A percentile compares a stretch with the other conserved stretches of the same genome.
Evolutionary conservation across 2,888 invertebrate species (phyloP).

Genomic region (Trissolcus japonicus): DNA sequence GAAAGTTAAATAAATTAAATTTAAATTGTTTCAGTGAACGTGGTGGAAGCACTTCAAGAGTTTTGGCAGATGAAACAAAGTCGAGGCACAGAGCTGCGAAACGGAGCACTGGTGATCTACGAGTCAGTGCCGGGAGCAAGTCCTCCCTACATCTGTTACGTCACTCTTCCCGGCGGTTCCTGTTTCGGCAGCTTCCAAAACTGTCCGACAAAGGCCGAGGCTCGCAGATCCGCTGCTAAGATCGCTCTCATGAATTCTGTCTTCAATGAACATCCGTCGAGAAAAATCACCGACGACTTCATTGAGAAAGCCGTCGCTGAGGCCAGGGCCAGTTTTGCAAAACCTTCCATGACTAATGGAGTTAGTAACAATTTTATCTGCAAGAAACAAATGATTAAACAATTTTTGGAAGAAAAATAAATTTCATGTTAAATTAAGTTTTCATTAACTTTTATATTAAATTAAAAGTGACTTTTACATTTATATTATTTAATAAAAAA

Average conservation of each 20-base stretch:
- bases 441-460: too few species aligned
- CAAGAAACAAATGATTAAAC: neutral
- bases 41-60: constrained; percentile 96
- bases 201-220: constrained; percentile 96
- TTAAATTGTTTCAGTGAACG: constrained; percentile 83
- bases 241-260: constrained; percentile 98
- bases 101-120: constrained; percentile 94
- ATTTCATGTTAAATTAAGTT: too few species aligned
- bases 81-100: constrained; percentile 88
- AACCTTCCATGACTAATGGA: constrained; percentile 68
- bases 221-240: constrained; percentile 94
- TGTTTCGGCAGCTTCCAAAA: constrained; percentile 97
- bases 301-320: constrained; percentile 95
- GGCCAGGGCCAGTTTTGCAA: constrained; percentile 85
- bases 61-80: constrained; percentile 98
- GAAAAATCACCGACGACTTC: constrained; percentile 94
- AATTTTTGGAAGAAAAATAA: neutral
- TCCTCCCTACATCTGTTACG: constrained; percentile 96
- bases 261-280: constrained; percentile 95
- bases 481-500: too few species aligned
- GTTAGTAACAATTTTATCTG: constrained; percentile 55
- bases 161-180: constrained; percentile 95
- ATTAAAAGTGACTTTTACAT: too few species aligned
- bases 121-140: constrained; percentile 94
- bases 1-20: too few species aligned